Conservation (phyloP, 2,113 vertebrate species). For the Toxotes chatareus region DNA sequence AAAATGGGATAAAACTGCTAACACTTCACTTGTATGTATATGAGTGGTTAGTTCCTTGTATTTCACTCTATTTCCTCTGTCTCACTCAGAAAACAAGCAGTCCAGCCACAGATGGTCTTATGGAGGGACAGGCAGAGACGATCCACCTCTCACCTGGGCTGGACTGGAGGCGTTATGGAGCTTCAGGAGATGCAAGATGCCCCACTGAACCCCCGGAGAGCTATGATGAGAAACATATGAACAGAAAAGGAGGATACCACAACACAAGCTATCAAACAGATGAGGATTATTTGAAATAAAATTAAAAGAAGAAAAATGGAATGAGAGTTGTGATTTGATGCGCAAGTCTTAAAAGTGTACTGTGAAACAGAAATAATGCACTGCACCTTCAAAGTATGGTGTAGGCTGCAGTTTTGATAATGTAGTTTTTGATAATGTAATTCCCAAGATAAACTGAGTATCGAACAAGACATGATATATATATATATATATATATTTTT, state of each 20-base stretch:
- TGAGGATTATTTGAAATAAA: slow-evolving; percentile 38
- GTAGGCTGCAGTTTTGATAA: background rate
- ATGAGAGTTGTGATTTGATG: background rate
- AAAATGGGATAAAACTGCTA: background rate
- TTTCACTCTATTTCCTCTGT: background rate
- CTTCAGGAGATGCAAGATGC: background rate
- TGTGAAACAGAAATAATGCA: background rate
- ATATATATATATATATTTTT: too few species aligned
- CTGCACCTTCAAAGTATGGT: background rate
- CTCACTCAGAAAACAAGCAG: slow-evolving; percentile 44
- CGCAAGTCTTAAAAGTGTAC: background rate
- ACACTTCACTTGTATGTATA: background rate
- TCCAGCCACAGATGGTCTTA: slow-evolving; percentile 6
- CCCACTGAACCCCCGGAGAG: background rate
- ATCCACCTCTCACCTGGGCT: slow-evolving; percentile 38
- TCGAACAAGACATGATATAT: too few species aligned
- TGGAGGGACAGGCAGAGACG: slow-evolving; percentile 53
- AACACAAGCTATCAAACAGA: slow-evolving; percentile 64
- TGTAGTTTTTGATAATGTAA: too few species aligned
- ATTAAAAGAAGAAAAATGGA: background rate
- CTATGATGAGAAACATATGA: background rate
- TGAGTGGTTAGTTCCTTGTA: background rate
- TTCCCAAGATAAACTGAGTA: too few species aligned
- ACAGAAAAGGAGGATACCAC: slow-evolving; percentile 30
- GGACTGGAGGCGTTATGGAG: slow-evolving; percentile 67